Evolutionary conservation across 2,888 invertebrate genomes (phyloP).

Genomic region (Molorchus minor): DNA sequence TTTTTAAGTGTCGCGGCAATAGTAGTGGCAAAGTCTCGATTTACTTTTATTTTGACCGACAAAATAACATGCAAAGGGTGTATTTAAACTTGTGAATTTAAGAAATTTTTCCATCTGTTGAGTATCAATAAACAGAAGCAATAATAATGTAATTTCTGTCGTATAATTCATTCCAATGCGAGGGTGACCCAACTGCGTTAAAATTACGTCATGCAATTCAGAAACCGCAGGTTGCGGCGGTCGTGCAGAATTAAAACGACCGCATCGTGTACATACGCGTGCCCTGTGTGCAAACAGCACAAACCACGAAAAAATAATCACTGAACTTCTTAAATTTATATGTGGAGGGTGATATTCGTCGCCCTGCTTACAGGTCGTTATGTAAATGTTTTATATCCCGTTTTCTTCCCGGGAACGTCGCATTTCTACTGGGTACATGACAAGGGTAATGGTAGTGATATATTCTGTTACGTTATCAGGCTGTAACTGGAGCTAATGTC

Average conservation of each 20-base stretch:
- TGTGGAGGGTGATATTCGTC: conserved; percentile 3
- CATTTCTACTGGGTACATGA: neutral
- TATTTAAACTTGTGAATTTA: too few species aligned
- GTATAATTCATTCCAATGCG: neutral
- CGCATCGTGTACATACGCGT: neutral
- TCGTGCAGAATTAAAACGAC: neutral
- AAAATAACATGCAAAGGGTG: too few species aligned
- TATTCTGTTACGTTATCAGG: neutral
- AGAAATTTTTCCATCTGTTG: too few species aligned
- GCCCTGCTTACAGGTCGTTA: conserved; percentile 25
- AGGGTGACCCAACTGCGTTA: neutral
- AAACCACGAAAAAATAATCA: conserved; percentile 14
- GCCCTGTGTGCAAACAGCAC: neutral
- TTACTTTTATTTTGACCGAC: too few species aligned
- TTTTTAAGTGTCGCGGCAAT: conserved; percentile 23
- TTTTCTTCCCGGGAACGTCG: conserved; percentile 15
- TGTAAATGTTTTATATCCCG: conserved; percentile 32
- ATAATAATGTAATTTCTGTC: too few species aligned
- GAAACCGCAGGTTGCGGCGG: neutral
- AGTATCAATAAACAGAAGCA: too few species aligned
- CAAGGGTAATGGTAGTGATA: neutral
- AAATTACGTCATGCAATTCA: conserved; percentile 3
- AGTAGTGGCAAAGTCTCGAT: too few species aligned
- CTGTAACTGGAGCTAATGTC: too few species aligned
- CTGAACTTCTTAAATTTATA: conserved; percentile 4